Conservation (phyloP, 1,140 invertebrate species). For the fruit fly (Drosophila melanogaster) region Release_6_plus_ISO1_MT NC_004354.4:7548501-7549000, state of each 20-base stretch:
- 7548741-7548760: too few species aligned
- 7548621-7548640: too few species aligned
- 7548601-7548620: too few species aligned
- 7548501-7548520: background rate
- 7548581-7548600: too few species aligned
- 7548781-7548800: background rate
- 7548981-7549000: background rate
- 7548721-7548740: background rate
- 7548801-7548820: background rate
- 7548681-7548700: too few species aligned
- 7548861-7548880: background rate
- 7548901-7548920: conserved; percentile 1
- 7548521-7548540: background rate
- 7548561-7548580: too few species aligned
- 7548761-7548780: background rate
- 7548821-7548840: background rate
- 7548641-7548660: too few species aligned
- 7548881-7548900: background rate
- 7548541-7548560: too few species aligned
- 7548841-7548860: background rate
- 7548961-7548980: background rate
- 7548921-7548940: background rate
- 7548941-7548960: background rate
- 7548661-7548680: too few species aligned
- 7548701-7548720: background rate